phyloP scores from a whole-genome alignment of 2,797 vertebrate genomes.

The Amblyopsis hoosieri region DNA sequence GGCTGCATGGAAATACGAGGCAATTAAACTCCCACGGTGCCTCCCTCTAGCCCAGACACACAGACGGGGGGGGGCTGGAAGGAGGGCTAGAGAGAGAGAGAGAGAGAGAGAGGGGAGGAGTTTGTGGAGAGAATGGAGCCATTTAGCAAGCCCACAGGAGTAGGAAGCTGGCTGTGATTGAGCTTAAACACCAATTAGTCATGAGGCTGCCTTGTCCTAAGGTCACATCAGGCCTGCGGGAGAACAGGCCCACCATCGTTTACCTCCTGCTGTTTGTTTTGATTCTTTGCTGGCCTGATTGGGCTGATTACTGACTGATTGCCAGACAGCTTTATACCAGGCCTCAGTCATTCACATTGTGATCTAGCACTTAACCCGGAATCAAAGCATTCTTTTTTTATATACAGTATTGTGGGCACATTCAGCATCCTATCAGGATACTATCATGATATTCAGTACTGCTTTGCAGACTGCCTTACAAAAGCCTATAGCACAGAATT shows the following conservation, averaged over 20 bases:
- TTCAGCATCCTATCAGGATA: no score
- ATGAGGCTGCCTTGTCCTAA: conserved; percentile 51
- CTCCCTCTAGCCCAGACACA: conserved; percentile 66
- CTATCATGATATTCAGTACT: no score
- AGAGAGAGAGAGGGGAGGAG: conserved; percentile 11
- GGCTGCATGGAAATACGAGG: conserved; percentile 76
- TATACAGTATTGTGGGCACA: background rate
- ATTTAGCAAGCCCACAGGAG: conserved; percentile 70
- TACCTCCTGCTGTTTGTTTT: conserved; percentile 71
- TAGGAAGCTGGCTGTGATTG: conserved; percentile 72
- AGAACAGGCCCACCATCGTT: conserved; percentile 54
- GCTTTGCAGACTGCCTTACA: no score
- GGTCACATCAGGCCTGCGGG: conserved; percentile 50
- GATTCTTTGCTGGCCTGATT: conserved; percentile 59
- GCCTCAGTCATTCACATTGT: conserved; percentile 20
- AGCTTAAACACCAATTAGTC: conserved; percentile 71
- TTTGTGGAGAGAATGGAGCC: conserved; percentile 64
- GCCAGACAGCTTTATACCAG: conserved; percentile 35
- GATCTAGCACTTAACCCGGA: no score
- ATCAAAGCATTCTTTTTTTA: no score
- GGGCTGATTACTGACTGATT: conserved; percentile 67
- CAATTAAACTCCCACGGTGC: conserved; percentile 82
- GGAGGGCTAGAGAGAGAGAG: conserved; percentile 18
- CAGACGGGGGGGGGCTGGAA: conserved; percentile 30
- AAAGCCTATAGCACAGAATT: background rate